Evolutionary conservation across 2,888 invertebrate species (phyloP).

Genomic region (Icerya purchasi): DNA sequence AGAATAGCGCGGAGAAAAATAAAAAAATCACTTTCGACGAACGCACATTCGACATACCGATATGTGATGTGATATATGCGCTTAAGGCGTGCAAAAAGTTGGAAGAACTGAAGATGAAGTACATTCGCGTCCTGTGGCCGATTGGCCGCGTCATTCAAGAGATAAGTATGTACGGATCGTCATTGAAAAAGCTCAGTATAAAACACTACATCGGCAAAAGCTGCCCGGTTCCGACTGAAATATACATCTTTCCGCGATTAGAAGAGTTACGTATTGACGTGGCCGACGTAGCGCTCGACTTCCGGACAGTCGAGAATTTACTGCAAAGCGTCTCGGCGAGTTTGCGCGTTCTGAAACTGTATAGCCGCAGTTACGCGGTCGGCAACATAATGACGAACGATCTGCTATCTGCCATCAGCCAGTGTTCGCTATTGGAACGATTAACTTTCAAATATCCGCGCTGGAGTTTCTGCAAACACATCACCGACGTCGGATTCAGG

Average conservation of each 20-base stretch:
- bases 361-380: neutral
- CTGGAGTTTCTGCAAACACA: neutral
- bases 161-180: neutral
- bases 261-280: neutral
- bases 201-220: neutral
- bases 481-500: neutral
- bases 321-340: neutral
- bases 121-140: neutral
- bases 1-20: too few species aligned
- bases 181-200: neutral
- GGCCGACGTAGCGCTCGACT: neutral
- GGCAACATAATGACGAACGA: neutral
- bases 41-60: too few species aligned
- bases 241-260: neutral
- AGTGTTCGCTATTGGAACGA: neutral
- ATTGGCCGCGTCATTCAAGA: neutral
- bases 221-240: neutral
- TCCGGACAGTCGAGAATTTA: neutral
- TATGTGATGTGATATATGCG: too few species aligned
- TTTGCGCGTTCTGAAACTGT: neutral
- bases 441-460: neutral
- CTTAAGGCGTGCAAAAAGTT: neutral
- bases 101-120: neutral
- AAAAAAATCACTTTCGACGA: too few species aligned
- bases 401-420: neutral